Base-by-base conservation (phyloP, 2,797 vertebrate genomes). In the Ispidina lecontei region DNA sequence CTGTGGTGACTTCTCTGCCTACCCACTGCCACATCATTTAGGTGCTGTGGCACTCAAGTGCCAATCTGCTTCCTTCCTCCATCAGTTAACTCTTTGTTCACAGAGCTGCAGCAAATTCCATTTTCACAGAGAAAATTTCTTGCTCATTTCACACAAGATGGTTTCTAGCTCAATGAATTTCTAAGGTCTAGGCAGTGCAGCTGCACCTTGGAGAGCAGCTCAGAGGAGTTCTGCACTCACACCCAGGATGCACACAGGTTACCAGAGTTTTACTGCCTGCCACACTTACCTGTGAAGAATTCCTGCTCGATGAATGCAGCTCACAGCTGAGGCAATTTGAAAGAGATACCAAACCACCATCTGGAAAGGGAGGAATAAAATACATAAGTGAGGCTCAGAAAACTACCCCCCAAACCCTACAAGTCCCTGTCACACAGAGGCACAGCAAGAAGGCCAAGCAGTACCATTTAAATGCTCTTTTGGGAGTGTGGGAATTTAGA, bases 301-400 rank as follows among this genome's bases (percentile, higher is more conserved):
- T 73, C 99, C 99, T 86, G 99, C 99, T 96, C 98, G 98, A 97
- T 99, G 99, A 96, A 99, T 99, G 95, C 99, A 98, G 94, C 98
- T 98, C 90, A 99, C 99, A 7, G 99, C 99, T 89, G 99, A 99
- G 23, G 98, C 97, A 84, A 99, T 98, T 96, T 99, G 99, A 96
- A 99, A 99, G 26, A 99, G 97, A 95, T 99, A 99, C 99, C 99
- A 99, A 82, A 99, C 91, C 64, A 99, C 99, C 96, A 98, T 98
- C 99, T 99, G 94, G 73, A 97, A 22, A 91, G 37, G 91, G 7
- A 97, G 82, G 60, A 96, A 79, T 17, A 87, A 14, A 88, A 67
- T 15, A 14, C 31, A 56, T 60, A 91, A 0, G 6, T 59, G 62
- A 93, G 43, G 39, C 14, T 63, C 7, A 6, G 81, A 73, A 5